These are phyloP conservation scores for Acropternis orthonyx DNA, from an alignment of 2,797 vertebrate species.

Conservation along the genomic window DNA sequence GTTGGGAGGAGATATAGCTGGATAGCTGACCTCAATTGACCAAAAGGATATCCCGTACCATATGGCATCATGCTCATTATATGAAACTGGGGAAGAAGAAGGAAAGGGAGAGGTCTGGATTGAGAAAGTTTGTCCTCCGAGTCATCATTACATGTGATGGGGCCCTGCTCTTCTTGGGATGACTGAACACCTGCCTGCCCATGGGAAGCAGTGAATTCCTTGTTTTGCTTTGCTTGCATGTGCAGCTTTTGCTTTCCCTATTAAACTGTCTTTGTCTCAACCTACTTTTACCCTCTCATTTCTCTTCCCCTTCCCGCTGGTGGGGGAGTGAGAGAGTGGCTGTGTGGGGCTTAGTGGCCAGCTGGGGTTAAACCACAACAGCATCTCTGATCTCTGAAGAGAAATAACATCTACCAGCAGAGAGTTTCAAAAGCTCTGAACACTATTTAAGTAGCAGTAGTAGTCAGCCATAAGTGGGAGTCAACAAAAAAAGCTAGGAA, in stretches of 20 bases:
- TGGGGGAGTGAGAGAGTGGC: not conserved
- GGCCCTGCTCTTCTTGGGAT: not conserved
- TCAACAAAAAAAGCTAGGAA: not conserved
- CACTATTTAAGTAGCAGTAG: not conserved
- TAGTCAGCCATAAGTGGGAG: not conserved
- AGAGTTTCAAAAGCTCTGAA: not conserved
- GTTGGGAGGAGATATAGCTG: not conserved
- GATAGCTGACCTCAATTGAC: not conserved
- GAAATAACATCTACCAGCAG: not conserved
- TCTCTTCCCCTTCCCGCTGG: not conserved
- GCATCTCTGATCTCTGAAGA: not conserved
- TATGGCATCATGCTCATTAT: not conserved
- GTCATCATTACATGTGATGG: no score
- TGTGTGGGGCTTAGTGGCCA: not conserved
- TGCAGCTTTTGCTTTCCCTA: not conserved
- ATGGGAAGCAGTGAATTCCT: not conserved
- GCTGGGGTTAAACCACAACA: not conserved
- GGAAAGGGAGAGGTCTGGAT: not conserved
- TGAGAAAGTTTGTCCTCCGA: accelerated
- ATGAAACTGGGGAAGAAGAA: not conserved
- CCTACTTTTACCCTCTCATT: not conserved
- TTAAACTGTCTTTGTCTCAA: not conserved
- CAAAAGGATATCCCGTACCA: no score
- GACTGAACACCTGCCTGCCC: not conserved
- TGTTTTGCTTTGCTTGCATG: not conserved